Base-by-base conservation (phyloP, 2,797 vertebrate species). In the Neosilurus hyrtlii region DNA sequence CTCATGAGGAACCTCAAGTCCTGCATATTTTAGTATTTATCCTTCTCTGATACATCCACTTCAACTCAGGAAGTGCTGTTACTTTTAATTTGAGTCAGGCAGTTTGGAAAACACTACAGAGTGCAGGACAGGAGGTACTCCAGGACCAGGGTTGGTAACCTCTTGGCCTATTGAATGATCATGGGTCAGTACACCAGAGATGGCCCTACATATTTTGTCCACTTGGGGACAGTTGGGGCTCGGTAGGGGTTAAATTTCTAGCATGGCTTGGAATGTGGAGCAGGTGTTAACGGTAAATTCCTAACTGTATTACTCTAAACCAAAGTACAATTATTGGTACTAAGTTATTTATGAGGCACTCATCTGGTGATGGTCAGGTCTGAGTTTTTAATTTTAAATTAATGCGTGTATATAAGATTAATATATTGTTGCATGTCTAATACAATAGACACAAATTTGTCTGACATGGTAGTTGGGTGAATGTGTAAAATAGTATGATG, bases 221-320 rank as follows among this genome's bases (percentile, higher is more conserved):
- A 86, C 85, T 82, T 78, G 67, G 86, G 72, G 87, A 90, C 89
- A 92, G 88, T 86, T 87, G 85, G 87, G 30, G 90, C 90, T 87
- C 93, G 91, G 90, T 91, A 87, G 86, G 83, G 82, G 89, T 82
- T 82, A 80, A 61, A 88, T 85, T 82, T 79, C 89, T 85, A 26
- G 71, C 83, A 80, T 80, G 76, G 81, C n/a, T 77, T 79, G 91
- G 91, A 93, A 88, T 92, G 92, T 91, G 88, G 85, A 75, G 88
- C 91, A 92, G 91, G 88, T 92, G 92, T 88, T 78, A 88, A 80
- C 85, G 81, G 86, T 79, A 72, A 86, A 86, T 87, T 88, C 87
- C 90, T 83, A 43, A 79, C 59, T 73, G 51, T 24, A 66, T 80
- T 74, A 65, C 16, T 20, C n/a, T 68, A 66, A 65, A 52, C 26